A percentile compares a stretch with the other conserved stretches of the same genome.
phyloP scores from a whole-genome alignment of 1,140 invertebrate species.

The Halictus rubicundus region DNA sequence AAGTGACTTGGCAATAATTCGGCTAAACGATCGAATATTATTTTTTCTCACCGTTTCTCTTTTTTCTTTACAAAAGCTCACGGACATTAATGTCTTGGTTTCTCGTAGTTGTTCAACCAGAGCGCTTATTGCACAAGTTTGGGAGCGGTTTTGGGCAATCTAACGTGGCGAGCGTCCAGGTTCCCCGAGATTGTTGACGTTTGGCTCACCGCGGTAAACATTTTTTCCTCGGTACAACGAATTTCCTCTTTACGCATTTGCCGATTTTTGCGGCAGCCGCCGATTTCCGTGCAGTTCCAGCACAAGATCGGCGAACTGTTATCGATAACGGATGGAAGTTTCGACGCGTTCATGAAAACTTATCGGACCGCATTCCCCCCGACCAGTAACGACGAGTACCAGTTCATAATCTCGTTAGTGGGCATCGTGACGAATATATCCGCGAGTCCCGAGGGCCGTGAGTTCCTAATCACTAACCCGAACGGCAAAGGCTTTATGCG shows the following conservation, averaged over 20 bases:
- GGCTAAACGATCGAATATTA: background rate
- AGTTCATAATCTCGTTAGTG: slow-evolving; percentile 75
- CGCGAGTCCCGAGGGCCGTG: slow-evolving; percentile 70
- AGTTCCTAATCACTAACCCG: slow-evolving; percentile 72
- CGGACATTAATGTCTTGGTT: background rate
- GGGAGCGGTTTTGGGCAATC: slow-evolving; percentile 73
- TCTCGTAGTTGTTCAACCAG: slow-evolving; percentile 67
- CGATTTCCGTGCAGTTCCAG: slow-evolving; percentile 62
- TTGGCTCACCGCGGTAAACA: slow-evolving; percentile 71
- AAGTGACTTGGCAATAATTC: slow-evolving; percentile 55
- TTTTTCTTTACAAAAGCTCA: too few relatives aligned
- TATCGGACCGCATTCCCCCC: slow-evolving; percentile 69
- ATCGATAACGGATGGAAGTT: slow-evolving; percentile 72
- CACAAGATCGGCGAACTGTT: slow-evolving; percentile 74
- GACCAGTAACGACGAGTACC: slow-evolving; percentile 70
- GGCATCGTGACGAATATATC: slow-evolving; percentile 77
- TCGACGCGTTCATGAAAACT: slow-evolving; percentile 74
- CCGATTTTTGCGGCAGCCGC: too few relatives aligned
- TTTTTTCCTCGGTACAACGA: background rate
- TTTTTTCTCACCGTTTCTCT: too few relatives aligned
- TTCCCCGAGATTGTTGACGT: slow-evolving; percentile 68
- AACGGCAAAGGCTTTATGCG: slow-evolving; percentile 72
- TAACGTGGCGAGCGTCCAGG: slow-evolving; percentile 75
- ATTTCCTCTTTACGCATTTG: too few relatives aligned
- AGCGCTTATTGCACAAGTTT: slow-evolving; percentile 75